Conservation (phyloP, 2,888 invertebrate species). For the Melipona beecheii region DNA sequence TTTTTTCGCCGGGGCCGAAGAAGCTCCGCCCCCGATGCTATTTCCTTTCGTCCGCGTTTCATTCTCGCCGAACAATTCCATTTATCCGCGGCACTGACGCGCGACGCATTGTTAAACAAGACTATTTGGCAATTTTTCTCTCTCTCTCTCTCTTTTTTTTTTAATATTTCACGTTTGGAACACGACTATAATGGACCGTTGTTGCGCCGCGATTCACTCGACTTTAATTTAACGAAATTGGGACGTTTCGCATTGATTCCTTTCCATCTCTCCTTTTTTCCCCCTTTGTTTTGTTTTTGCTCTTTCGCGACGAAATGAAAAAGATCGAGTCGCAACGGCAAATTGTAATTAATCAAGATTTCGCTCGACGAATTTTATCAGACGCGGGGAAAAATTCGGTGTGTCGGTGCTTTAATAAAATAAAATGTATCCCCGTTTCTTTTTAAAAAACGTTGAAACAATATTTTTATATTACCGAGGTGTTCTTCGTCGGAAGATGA, state of each 20-base stretch:
- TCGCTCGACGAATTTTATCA: background rate
- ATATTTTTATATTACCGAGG: background rate
- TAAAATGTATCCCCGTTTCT: background rate
- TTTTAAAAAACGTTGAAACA: background rate
- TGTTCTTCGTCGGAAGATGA: background rate
- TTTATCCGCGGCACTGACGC: background rate
- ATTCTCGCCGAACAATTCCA: background rate
- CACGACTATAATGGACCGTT: background rate
- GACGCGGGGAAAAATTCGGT: background rate
- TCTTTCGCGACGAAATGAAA: too few relatives aligned
- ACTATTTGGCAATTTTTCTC: too few relatives aligned
- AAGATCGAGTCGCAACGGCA: too few relatives aligned
- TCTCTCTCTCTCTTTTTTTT: background rate
- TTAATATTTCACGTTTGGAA: background rate
- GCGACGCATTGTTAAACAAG: constrained; percentile 7
- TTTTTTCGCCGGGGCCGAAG: background rate
- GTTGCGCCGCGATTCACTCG: background rate
- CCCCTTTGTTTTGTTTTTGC: background rate
- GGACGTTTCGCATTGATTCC: background rate
- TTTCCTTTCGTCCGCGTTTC: constrained; percentile 10
- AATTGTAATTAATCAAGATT: constrained; percentile 4
- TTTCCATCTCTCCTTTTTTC: background rate
- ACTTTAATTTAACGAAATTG: background rate
- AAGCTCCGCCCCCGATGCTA: constrained; percentile 1
- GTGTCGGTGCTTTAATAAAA: background rate